Evolutionary conservation across 2,888 invertebrate species (phyloP).

Genomic region (Sminthurides aquaticus): DNA sequence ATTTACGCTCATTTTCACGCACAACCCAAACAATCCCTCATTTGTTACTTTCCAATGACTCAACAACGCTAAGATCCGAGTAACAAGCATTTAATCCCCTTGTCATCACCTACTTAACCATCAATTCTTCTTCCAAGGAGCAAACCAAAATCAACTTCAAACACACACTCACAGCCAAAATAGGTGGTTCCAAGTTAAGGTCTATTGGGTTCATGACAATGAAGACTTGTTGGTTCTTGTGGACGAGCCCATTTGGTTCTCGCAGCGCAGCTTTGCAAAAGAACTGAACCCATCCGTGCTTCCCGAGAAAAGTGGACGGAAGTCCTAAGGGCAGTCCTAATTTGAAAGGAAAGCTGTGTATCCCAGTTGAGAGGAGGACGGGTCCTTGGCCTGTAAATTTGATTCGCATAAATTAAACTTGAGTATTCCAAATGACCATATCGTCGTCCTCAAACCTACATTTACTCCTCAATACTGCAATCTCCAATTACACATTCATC

Average conservation of each 20-base stretch:
- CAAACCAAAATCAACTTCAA: neutral
- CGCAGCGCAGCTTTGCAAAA: constrained; percentile 78
- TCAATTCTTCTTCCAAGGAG: no score
- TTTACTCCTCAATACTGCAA: no score
- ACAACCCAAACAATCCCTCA: no score
- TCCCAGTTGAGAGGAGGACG: constrained; percentile 78
- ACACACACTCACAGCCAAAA: constrained; percentile 64
- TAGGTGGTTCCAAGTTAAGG: constrained; percentile 78
- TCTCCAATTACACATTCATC: no score
- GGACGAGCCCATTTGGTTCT: constrained; percentile 80
- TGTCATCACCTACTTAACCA: no score
- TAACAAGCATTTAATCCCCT: no score
- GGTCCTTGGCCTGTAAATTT: constrained; percentile 63
- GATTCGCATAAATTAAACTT: neutral
- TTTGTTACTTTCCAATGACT: no score
- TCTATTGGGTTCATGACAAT: constrained; percentile 94
- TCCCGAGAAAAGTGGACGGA: constrained; percentile 86
- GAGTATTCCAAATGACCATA: neutral
- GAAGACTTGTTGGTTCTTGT: constrained; percentile 94
- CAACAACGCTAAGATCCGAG: no score
- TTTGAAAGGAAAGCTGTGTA: constrained; percentile 91
- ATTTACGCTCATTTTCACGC: no score
- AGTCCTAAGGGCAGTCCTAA: constrained; percentile 79
- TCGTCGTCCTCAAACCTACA: no score
- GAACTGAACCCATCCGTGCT: constrained; percentile 92